phyloP scores from a whole-genome alignment of 2,888 invertebrate genomes.

The Galeopsomyia nigrocyanea region DNA sequence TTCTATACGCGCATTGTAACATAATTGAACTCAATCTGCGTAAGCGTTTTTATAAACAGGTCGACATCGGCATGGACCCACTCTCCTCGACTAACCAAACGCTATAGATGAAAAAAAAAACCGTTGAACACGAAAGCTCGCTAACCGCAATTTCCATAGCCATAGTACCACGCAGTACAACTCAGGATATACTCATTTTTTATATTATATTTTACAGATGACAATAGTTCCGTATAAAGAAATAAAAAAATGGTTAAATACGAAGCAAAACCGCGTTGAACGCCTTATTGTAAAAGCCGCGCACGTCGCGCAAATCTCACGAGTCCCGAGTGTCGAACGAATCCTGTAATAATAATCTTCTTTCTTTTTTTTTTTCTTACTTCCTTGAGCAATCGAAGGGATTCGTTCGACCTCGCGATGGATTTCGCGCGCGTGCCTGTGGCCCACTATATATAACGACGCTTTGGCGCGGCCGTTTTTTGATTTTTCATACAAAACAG shows the following conservation, averaged over 20 bases:
- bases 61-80: slow-evolving; percentile 42
- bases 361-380: no score
- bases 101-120: slow-evolving; percentile 24
- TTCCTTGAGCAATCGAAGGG: slow-evolving; percentile 5
- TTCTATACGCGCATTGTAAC: no score
- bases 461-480: slow-evolving; percentile 33
- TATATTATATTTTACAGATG: slow-evolving; percentile 70
- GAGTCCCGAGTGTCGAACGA: slow-evolving; percentile 6
- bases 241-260: slow-evolving; percentile 1
- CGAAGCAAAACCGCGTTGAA: slow-evolving; percentile 34
- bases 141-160: slow-evolving; percentile 64
- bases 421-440: background rate
- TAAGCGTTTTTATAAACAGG: slow-evolving; percentile 32
- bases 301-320: background rate
- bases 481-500: slow-evolving; percentile 58
- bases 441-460: background rate
- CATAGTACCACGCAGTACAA: slow-evolving; percentile 69
- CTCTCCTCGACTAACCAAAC: slow-evolving; percentile 9
- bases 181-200: slow-evolving; percentile 65
- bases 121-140: slow-evolving; percentile 26
- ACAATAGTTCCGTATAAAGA: slow-evolving; percentile 67
- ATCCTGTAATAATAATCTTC: background rate
- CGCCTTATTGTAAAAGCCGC: background rate
- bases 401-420: slow-evolving; percentile 11
- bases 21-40: slow-evolving; percentile 12